Evolutionary conservation across 2,797 vertebrate genomes (phyloP).

Genomic region (Pelochelys cantorii): DNA sequence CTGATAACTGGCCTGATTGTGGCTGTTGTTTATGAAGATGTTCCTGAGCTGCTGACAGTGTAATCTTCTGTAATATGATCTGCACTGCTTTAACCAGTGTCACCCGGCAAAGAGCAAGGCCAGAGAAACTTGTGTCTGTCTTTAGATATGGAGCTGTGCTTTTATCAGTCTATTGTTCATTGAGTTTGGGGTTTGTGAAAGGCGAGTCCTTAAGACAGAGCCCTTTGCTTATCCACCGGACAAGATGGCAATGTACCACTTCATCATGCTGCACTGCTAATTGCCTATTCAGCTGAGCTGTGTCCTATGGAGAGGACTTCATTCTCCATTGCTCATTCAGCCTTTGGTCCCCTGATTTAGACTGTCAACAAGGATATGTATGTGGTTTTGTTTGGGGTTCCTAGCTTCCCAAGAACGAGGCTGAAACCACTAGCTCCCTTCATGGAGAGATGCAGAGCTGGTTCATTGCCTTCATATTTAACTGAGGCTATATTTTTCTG

Average conservation of each 20-base stretch:
- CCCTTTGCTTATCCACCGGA: background rate
- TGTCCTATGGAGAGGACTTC: background rate
- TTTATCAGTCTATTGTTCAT: background rate
- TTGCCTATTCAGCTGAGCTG: too few relatives aligned
- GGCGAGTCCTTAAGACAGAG: background rate
- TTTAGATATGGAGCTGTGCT: background rate
- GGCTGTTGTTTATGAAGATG: constrained; percentile 23
- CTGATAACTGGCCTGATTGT: background rate
- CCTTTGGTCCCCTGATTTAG: background rate
- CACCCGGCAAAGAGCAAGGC: background rate
- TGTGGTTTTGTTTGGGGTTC: rapidly evolving
- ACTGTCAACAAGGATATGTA: background rate
- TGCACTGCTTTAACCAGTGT: constrained; percentile 1
- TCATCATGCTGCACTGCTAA: background rate
- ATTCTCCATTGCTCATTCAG: background rate
- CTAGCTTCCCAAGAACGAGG: background rate
- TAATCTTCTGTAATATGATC: constrained; percentile 9
- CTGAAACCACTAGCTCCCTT: background rate
- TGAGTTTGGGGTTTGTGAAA: background rate
- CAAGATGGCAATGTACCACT: background rate
- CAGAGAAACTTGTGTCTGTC: background rate
- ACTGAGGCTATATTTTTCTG: background rate
- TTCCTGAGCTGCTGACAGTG: constrained; percentile 19
- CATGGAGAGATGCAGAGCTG: background rate
- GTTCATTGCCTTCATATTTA: background rate